phyloP scores from a whole-genome alignment of 1,140 invertebrate species.

The Lethrus apterus region DNA sequence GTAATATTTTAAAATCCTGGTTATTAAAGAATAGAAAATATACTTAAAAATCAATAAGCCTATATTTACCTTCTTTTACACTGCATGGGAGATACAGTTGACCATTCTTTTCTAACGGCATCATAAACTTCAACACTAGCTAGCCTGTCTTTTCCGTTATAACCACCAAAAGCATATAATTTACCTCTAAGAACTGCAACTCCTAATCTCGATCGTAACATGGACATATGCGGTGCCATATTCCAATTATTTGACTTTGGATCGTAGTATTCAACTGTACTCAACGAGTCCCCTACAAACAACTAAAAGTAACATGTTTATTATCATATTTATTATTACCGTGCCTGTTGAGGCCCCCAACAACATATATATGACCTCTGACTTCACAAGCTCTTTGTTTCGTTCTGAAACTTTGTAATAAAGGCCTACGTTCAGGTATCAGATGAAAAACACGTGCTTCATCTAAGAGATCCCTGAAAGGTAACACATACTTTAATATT shows the following conservation, averaged over 20 bases:
- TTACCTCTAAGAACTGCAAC: slow-evolving; percentile 73
- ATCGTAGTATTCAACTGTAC: slow-evolving; percentile 82
- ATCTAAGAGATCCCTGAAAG: slow-evolving; percentile 65
- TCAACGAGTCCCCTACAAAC: slow-evolving; percentile 66
- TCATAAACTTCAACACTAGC: slow-evolving; percentile 87
- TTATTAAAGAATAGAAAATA: too few relatives aligned
- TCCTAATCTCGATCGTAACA: slow-evolving; percentile 74
- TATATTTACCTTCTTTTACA: slow-evolving; percentile 70
- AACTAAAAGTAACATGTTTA: background rate
- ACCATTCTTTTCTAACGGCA: slow-evolving; percentile 66
- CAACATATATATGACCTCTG: slow-evolving; percentile 78
- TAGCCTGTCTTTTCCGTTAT: slow-evolving; percentile 74
- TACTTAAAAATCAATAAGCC: background rate
- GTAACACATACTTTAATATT: too few relatives aligned
- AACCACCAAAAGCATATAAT: slow-evolving; percentile 69
- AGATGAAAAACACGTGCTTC: slow-evolving; percentile 79
- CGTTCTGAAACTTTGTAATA: slow-evolving; percentile 70
- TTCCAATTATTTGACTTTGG: slow-evolving; percentile 66
- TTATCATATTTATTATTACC: slow-evolving; percentile 39
- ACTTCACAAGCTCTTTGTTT: slow-evolving; percentile 68
- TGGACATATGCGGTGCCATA: slow-evolving; percentile 78
- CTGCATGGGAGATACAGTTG: slow-evolving; percentile 71
- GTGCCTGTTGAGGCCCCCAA: slow-evolving; percentile 79
- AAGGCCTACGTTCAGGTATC: slow-evolving; percentile 70
- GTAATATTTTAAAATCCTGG: too few relatives aligned